Evolutionary conservation across 2,888 invertebrate species (phyloP).

Genomic region (Lamellibrachia satsuma): DNA sequence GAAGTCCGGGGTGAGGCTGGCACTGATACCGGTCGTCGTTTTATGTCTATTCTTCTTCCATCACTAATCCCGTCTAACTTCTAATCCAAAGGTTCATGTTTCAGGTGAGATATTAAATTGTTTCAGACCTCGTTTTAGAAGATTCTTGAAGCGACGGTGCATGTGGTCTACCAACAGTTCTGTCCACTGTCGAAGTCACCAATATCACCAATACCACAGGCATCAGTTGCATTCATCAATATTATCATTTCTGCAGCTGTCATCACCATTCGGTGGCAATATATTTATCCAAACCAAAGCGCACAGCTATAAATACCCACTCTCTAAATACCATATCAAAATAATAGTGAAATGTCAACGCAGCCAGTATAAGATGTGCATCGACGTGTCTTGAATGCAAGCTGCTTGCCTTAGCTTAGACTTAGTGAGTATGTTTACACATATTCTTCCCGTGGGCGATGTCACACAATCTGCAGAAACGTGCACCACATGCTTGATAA

Average conservation of each 20-base stretch:
- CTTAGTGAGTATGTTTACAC: constrained; percentile 8
- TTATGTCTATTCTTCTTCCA: too few relatives aligned
- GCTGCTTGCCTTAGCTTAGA: not conserved
- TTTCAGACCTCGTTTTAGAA: too few relatives aligned
- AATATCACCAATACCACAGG: not conserved
- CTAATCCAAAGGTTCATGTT: too few relatives aligned
- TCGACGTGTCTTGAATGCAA: constrained; percentile 3
- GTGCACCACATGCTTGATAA: not conserved
- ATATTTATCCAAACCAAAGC: not conserved
- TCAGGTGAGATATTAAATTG: too few relatives aligned
- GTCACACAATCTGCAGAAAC: not conserved
- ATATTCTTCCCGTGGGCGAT: not conserved
- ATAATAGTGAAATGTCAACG: too few relatives aligned
- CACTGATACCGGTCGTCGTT: too few relatives aligned
- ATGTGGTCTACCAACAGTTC: not conserved
- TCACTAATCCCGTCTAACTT: too few relatives aligned
- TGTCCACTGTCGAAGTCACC: not conserved
- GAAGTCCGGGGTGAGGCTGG: too few relatives aligned
- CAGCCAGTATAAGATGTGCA: not conserved
- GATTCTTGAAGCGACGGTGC: too few relatives aligned
- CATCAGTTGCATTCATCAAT: not conserved
- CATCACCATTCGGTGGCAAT: not conserved
- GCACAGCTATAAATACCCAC: not conserved
- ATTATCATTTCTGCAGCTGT: not conserved
- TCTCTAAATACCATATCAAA: not conserved